phyloP scores from a whole-genome alignment of 2,888 invertebrate species.

The Archips xylosteana region DNA sequence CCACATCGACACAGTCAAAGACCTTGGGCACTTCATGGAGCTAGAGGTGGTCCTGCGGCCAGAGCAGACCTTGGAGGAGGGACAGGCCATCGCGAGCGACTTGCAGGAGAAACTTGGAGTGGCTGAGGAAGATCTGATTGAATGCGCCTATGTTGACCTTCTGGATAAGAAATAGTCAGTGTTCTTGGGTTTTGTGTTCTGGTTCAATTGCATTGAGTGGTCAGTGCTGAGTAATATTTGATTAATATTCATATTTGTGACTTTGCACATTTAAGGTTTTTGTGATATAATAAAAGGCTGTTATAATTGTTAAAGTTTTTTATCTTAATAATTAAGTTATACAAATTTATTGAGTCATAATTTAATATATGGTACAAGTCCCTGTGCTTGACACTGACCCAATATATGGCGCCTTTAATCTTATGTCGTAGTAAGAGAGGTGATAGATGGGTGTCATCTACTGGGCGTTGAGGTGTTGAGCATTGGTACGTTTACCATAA shows the following conservation, averaged over 20 bases:
- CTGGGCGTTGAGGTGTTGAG: too few relatives aligned
- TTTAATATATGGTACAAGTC: too few relatives aligned
- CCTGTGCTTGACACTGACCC: too few relatives aligned
- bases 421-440: too few relatives aligned
- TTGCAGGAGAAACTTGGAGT: slow-evolving; percentile 89
- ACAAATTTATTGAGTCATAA: neutral
- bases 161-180: slow-evolving; percentile 70
- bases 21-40: slow-evolving; percentile 93
- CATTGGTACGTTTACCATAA: too few relatives aligned
- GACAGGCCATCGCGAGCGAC: slow-evolving; percentile 88
- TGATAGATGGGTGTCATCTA: too few relatives aligned
- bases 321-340: slow-evolving; percentile 3
- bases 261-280: too few relatives aligned
- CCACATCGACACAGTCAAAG: slow-evolving; percentile 94
- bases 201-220: too few relatives aligned
- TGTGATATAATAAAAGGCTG: slow-evolving; percentile 16
- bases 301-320: neutral
- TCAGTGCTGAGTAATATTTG: too few relatives aligned
- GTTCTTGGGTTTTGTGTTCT: too few relatives aligned
- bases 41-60: slow-evolving; percentile 91
- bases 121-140: slow-evolving; percentile 86
- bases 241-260: too few relatives aligned
- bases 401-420: too few relatives aligned
- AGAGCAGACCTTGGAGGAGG: slow-evolving; percentile 88
- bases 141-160: slow-evolving; percentile 92